Conservation (phyloP, 2,113 vertebrate genomes). For the Macrotus californicus region DNA sequence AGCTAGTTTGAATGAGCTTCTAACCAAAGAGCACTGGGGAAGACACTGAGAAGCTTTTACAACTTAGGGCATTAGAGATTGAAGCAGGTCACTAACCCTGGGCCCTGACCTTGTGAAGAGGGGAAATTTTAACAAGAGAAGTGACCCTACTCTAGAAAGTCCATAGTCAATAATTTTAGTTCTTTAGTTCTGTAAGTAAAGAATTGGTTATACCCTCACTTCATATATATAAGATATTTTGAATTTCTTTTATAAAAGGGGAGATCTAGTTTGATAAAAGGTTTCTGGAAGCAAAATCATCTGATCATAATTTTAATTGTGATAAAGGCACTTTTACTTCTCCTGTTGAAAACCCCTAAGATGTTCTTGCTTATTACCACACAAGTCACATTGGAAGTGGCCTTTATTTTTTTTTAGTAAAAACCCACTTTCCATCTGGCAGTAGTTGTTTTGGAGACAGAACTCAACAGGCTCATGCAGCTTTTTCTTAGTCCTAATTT, state of each 20-base stretch:
- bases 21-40: background rate
- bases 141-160: background rate
- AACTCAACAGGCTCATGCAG: background rate
- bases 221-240: background rate
- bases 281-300: background rate
- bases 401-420: background rate
- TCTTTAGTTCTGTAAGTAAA: background rate
- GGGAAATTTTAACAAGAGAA: background rate
- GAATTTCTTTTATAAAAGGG: background rate
- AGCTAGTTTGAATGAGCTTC: background rate
- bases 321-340: background rate
- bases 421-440: background rate
- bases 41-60: background rate
- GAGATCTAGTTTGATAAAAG: background rate
- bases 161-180: background rate
- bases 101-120: background rate
- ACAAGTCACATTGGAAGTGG: no score
- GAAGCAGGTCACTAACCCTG: background rate
- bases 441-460: background rate
- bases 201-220: background rate
- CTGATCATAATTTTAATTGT: background rate
- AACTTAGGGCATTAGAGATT: background rate
- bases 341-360: background rate
- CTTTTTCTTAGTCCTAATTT: background rate
- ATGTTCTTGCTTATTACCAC: background rate